Percentiles rank a stretch among this genome's conserved stretches.
phyloP scores from a whole-genome alignment of 1,140 invertebrate genomes.

The Hormaphis cornu region DNA sequence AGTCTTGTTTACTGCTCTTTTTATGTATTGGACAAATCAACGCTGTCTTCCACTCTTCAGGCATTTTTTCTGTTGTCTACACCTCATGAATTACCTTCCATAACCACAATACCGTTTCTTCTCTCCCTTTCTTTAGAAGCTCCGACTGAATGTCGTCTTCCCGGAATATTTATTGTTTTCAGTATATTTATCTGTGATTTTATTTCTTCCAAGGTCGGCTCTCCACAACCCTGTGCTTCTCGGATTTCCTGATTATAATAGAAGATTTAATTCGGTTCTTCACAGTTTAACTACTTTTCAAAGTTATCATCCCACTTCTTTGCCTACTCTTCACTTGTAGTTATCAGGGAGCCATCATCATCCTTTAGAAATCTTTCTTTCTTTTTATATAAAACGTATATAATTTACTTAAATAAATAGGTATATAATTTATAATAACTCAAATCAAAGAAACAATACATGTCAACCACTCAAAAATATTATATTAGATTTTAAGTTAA shows the following conservation, averaged over 20 bases:
- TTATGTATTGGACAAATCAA: constrained; percentile 37
- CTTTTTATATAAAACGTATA: too few species aligned
- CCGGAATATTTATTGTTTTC: too few species aligned
- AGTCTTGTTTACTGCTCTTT: constrained; percentile 37
- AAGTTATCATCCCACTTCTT: neutral
- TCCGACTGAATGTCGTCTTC: too few species aligned
- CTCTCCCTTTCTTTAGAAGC: neutral
- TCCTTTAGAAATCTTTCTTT: neutral
- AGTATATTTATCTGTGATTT: too few species aligned
- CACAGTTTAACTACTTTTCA: neutral
- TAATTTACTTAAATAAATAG: too few species aligned
- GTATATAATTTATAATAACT: too few species aligned
- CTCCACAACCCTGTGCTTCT: too few species aligned
- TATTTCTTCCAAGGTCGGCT: too few species aligned
- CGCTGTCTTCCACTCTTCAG: constrained; percentile 35
- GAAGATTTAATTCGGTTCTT: neutral
- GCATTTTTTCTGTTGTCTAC: constrained; percentile 33
- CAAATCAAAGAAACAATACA: too few species aligned
- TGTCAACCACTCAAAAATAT: too few species aligned
- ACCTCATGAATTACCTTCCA: neutral
- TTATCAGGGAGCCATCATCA: neutral
- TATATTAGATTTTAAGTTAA: too few species aligned
- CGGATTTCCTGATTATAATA: too few species aligned
- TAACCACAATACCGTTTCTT: neutral
- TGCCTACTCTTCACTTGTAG: neutral